Percentiles rank a stretch among this genome's conserved stretches.
phyloP scores from a whole-genome alignment of 2,797 vertebrate species.

The Eulemur rubriventer region DNA sequence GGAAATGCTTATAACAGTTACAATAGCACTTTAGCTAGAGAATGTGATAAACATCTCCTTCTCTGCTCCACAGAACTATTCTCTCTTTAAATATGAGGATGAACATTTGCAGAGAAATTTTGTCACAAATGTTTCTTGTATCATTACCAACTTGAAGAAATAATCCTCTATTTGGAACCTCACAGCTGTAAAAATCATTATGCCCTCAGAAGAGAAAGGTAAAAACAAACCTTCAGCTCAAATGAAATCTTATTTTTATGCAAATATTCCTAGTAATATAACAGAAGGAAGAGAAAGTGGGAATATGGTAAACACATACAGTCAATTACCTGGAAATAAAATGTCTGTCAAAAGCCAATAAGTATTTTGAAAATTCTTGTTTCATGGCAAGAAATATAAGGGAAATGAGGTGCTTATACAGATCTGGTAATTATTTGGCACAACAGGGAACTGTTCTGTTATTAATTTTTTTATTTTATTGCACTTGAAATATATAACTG shows the following conservation, averaged over 20 bases:
- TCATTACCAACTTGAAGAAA: constrained; percentile 39
- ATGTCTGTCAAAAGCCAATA: constrained; percentile 40
- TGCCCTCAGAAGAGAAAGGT: background rate
- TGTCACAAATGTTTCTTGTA: background rate
- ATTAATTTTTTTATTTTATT: constrained; percentile 7
- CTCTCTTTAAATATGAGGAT: background rate
- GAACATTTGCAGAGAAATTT: constrained; percentile 22
- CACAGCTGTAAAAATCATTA: constrained; percentile 3
- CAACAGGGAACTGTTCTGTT: background rate
- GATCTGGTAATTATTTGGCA: background rate
- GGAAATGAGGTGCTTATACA: background rate
- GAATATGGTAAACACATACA: background rate
- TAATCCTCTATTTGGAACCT: background rate
- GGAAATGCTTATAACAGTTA: background rate
- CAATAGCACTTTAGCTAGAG: background rate
- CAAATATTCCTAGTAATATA: constrained; percentile 12
- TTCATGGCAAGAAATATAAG: constrained; percentile 26
- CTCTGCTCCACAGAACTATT: background rate
- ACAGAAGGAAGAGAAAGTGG: background rate
- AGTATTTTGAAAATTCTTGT: constrained; percentile 31
- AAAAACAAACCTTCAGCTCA: constrained; percentile 29
- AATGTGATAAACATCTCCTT: background rate
- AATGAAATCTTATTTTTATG: constrained; percentile 52
- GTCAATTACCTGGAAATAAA: constrained; percentile 48
- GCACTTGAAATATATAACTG: constrained; percentile 33